Percentiles rank a stretch among this genome's conserved stretches.
Evolutionary conservation across 2,113 vertebrate species (phyloP).

Genomic region (Henicopernis longicauda): DNA sequence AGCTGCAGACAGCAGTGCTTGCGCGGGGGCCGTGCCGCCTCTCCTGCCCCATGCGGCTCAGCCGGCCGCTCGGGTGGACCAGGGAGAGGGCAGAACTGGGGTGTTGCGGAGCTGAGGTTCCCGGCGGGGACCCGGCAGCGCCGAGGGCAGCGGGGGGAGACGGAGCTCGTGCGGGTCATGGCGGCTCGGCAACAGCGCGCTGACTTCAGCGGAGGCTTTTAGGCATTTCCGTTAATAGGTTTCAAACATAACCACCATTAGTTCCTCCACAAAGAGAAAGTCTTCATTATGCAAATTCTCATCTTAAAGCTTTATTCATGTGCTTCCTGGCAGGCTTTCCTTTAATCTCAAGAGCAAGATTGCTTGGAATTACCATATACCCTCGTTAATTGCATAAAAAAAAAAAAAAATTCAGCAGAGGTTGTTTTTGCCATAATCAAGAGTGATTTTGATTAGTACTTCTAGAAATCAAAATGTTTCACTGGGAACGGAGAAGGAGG

Average conservation of each 20-base stretch:
- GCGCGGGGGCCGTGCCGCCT: not conserved
- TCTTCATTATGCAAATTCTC: slow-evolving; percentile 79
- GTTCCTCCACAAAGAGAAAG: slow-evolving; percentile 39
- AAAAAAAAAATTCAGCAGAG: slow-evolving; percentile 62
- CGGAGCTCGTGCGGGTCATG: not conserved
- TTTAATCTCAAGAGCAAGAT: slow-evolving; percentile 79
- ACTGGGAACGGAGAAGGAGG: not conserved
- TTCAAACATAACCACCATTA: slow-evolving; percentile 34
- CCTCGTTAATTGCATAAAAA: slow-evolving; percentile 74
- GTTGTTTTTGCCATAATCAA: slow-evolving; percentile 78
- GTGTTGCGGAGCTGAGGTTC: not conserved
- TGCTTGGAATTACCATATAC: slow-evolving; percentile 78
- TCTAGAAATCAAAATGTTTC: slow-evolving; percentile 66
- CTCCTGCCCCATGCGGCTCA: not conserved
- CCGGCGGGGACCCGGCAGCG: fast-evolving
- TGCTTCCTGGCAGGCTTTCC: slow-evolving; percentile 77
- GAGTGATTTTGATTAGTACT: slow-evolving; percentile 77
- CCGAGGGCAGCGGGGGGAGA: fast-evolving
- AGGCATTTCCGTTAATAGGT: not conserved
- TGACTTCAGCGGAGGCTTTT: not conserved
- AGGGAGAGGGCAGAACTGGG: not conserved
- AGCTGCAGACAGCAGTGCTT: not conserved
- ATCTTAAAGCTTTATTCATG: slow-evolving; percentile 76
- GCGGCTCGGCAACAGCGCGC: not conserved
- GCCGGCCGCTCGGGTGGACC: fast-evolving